phyloP scores from a whole-genome alignment of 2,113 vertebrate species.

The Prunella fulvescens region DNA sequence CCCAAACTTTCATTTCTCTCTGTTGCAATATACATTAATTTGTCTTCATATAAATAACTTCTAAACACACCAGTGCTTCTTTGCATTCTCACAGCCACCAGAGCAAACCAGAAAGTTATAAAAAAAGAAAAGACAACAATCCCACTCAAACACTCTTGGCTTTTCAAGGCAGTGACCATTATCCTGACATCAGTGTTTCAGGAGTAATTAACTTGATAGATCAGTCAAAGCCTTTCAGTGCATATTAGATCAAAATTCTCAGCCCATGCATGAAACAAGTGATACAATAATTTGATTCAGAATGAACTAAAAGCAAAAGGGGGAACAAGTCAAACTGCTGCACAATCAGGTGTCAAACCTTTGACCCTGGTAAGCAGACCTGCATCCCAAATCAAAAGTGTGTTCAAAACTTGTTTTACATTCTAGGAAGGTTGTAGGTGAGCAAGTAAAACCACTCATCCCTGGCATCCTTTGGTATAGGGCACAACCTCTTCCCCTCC shows the following conservation, averaged over 20 bases:
- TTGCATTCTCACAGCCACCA: background rate
- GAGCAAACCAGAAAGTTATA: background rate
- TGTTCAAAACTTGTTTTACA: constrained; percentile 35
- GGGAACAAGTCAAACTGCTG: background rate
- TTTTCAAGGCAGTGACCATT: background rate
- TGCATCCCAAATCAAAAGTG: background rate
- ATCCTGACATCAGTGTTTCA: background rate
- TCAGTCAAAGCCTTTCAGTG: background rate
- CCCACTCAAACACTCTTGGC: background rate
- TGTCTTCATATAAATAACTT: background rate
- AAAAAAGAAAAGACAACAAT: background rate
- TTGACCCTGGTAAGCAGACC: background rate
- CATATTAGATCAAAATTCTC: background rate
- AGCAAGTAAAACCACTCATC: constrained; percentile 26
- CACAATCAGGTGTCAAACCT: background rate
- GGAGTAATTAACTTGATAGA: background rate
- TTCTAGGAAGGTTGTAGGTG: background rate
- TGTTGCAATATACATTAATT: background rate
- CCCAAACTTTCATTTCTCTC: background rate
- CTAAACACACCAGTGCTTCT: background rate
- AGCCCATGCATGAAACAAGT: background rate
- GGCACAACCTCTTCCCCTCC: background rate
- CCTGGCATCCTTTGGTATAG: background rate
- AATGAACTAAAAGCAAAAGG: background rate
- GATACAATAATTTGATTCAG: background rate